Evolutionary conservation across 2,113 vertebrate genomes (phyloP).

Genomic region (Tyto alba): DNA sequence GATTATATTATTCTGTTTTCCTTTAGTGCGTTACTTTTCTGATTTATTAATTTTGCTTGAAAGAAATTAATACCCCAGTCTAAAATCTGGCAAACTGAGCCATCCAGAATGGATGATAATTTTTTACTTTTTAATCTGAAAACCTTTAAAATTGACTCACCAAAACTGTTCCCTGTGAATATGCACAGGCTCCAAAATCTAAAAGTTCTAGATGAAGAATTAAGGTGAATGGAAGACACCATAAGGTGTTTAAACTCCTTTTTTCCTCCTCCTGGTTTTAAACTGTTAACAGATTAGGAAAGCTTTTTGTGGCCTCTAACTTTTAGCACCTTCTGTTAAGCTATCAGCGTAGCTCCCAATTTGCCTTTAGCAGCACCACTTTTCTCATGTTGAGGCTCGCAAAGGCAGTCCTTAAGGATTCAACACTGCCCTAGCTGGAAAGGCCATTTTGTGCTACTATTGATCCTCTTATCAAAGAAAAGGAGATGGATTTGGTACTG

Average conservation of each 20-base stretch:
- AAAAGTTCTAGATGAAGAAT: background rate
- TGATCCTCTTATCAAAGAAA: background rate
- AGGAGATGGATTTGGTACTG: background rate
- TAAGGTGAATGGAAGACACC: background rate
- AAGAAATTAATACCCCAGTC: background rate
- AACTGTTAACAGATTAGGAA: slow-evolving; percentile 54
- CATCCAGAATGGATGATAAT: background rate
- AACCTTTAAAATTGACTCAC: background rate
- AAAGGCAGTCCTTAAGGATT: slow-evolving; percentile 46
- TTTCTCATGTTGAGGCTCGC: slow-evolving; percentile 19
- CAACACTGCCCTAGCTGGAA: background rate
- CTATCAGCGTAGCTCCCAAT: background rate
- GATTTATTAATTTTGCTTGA: background rate
- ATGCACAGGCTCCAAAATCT: background rate
- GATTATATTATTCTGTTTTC: background rate
- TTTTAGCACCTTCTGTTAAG: slow-evolving; percentile 55
- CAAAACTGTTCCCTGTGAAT: background rate
- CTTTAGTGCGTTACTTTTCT: background rate
- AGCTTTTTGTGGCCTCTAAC: slow-evolving; percentile 49
- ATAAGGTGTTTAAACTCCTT: background rate
- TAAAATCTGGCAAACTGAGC: background rate
- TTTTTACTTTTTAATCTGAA: background rate
- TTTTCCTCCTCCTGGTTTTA: slow-evolving; percentile 20
- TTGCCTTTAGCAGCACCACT: slow-evolving; percentile 27
- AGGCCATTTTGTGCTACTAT: slow-evolving; percentile 16